A percentile compares a stretch with the other conserved stretches of the same genome.
Evolutionary conservation across 1,140 invertebrate species (phyloP).

Genomic region (Achatina immaculata): DNA sequence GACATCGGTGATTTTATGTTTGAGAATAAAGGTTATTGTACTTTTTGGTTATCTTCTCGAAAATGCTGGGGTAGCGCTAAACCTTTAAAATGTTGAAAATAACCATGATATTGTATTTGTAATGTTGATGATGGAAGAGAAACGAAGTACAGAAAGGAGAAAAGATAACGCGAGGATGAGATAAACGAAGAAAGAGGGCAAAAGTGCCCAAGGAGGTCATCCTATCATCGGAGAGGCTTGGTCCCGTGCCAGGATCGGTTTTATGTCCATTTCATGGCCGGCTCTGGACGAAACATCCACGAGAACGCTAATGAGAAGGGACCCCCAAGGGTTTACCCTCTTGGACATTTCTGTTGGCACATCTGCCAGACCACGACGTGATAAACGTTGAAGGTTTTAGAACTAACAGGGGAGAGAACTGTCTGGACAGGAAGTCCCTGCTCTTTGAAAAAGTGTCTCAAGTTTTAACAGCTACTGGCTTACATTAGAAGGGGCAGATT

Average conservation of each 20-base stretch:
- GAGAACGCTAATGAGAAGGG: neutral
- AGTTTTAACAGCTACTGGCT: too few species aligned
- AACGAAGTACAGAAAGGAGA: neutral
- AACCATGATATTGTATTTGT: too few species aligned
- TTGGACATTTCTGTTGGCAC: neutral
- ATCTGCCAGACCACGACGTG: neutral
- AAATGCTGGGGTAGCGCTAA: too few species aligned
- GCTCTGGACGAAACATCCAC: neutral
- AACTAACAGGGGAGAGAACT: neutral
- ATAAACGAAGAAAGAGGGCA: neutral
- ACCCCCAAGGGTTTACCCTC: neutral
- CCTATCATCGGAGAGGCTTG: neutral
- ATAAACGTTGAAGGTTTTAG: conserved; percentile 12
- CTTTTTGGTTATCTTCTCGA: too few species aligned
- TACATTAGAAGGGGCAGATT: too few species aligned
- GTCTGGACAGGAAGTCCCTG: neutral
- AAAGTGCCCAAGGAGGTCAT: conserved; percentile 8
- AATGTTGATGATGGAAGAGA: neutral
- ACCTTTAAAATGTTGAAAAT: too few species aligned
- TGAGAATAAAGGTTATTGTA: too few species aligned
- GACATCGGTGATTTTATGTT: too few species aligned
- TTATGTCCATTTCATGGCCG: conserved; percentile 10
- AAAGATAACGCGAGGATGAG: too few species aligned
- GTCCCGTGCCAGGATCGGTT: neutral
- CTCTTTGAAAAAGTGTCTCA: neutral